phyloP scores from a whole-genome alignment of 2,888 invertebrate species.

The Girardia tigrina region DNA sequence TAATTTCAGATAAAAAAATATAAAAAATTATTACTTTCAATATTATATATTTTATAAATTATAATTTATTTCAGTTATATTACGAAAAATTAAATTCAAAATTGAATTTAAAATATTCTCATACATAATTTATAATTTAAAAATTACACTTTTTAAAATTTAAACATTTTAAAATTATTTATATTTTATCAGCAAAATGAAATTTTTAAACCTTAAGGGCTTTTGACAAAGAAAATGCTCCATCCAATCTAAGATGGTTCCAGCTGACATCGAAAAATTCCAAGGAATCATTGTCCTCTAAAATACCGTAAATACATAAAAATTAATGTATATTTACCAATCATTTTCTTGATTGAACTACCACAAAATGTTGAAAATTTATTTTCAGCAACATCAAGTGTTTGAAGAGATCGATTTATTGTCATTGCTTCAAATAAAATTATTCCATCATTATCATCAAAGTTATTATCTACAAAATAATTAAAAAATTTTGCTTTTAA shows the following conservation, averaged over 20 bases:
- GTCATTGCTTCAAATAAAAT: not conserved
- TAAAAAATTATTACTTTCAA: too few relatives aligned
- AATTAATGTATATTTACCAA: too few relatives aligned
- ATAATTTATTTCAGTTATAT: too few relatives aligned
- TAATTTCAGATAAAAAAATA: too few relatives aligned
- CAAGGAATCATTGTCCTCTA: conserved; percentile 10
- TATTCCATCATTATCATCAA: not conserved
- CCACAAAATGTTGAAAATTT: conserved; percentile 19
- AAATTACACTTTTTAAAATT: too few relatives aligned
- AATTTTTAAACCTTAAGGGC: not conserved
- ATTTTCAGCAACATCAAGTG: not conserved
- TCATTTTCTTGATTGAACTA: not conserved
- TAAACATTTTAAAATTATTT: too few relatives aligned
- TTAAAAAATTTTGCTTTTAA: not conserved
- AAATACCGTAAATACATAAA: not conserved
- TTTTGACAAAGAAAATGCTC: not conserved
- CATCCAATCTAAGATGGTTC: not conserved
- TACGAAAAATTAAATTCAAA: too few relatives aligned
- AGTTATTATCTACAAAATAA: not conserved
- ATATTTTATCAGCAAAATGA: too few relatives aligned
- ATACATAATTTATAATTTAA: too few relatives aligned
- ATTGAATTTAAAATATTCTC: too few relatives aligned
- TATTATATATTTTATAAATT: too few relatives aligned
- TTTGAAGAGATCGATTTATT: not conserved
- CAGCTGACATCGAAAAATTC: not conserved